Evolutionary conservation across 2,888 invertebrate genomes (phyloP).

Genomic region (Trilocha varians): DNA sequence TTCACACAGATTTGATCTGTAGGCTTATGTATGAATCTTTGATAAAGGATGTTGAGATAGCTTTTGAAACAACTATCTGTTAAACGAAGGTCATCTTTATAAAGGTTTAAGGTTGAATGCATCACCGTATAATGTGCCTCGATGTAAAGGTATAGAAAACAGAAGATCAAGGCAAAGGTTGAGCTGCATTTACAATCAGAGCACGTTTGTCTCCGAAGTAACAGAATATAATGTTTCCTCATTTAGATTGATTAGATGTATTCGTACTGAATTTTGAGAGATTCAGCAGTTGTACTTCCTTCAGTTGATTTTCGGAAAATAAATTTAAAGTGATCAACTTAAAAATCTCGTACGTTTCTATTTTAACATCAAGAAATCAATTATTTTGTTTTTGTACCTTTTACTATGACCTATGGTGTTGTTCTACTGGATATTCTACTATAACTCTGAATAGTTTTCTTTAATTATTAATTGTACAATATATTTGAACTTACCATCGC

Average conservation of each 20-base stretch:
- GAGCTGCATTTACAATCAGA: background rate
- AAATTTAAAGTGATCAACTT: too few relatives aligned
- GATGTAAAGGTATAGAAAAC: background rate
- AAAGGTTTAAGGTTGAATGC: background rate
- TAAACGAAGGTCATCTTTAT: background rate
- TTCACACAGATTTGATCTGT: too few relatives aligned
- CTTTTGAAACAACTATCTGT: background rate
- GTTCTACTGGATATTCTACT: too few relatives aligned
- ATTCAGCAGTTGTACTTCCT: too few relatives aligned
- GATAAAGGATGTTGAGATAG: background rate
- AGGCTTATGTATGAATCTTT: too few relatives aligned
- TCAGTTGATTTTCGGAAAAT: too few relatives aligned
- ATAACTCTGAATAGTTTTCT: too few relatives aligned
- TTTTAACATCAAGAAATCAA: too few relatives aligned
- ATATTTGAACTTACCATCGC: slow-evolving; percentile 83
- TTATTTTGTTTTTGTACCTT: too few relatives aligned
- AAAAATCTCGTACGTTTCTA: too few relatives aligned
- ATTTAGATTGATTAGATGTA: background rate
- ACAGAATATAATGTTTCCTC: slow-evolving; percentile 1
- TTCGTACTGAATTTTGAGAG: background rate
- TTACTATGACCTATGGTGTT: too few relatives aligned
- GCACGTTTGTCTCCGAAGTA: background rate
- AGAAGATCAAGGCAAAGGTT: background rate
- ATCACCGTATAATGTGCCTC: background rate
- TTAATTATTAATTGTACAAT: too few relatives aligned